Percentiles rank a stretch among this genome's conserved stretches.
Conservation (phyloP, 2,888 invertebrate species). For the Aphodius sticticus region DNA sequence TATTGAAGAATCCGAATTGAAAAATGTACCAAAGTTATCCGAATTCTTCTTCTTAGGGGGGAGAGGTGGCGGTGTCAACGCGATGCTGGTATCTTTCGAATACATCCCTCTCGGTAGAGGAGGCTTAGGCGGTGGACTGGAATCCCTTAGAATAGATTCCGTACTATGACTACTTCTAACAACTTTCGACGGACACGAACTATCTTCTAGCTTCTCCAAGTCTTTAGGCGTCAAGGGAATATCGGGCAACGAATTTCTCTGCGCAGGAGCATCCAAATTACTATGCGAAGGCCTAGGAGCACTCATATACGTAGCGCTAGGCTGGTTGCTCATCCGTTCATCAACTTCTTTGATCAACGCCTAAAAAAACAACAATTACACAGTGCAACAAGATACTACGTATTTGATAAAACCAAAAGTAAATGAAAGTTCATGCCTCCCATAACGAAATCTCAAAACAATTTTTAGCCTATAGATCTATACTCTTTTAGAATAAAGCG, state of each 20-base stretch:
- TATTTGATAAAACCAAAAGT: too few relatives aligned
- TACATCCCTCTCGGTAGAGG: constrained; percentile 77
- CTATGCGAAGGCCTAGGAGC: constrained; percentile 60
- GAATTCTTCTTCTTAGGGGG: constrained; percentile 74
- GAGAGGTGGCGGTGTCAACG: constrained; percentile 78
- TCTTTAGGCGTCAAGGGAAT: constrained; percentile 85
- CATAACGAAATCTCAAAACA: too few relatives aligned
- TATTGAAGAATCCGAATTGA: constrained; percentile 66
- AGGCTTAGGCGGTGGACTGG: constrained; percentile 86
- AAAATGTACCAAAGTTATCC: constrained; percentile 62
- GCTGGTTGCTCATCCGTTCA: constrained; percentile 69
- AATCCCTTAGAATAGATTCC: constrained; percentile 78
- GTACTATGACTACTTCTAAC: constrained; percentile 82
- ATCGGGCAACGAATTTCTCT: constrained; percentile 78
- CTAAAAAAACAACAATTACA: constrained; percentile 25
- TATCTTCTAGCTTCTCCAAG: constrained; percentile 70
- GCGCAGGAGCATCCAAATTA: constrained; percentile 61
- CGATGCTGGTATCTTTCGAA: constrained; percentile 58
- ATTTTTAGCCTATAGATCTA: too few relatives aligned
- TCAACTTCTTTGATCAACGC: constrained; percentile 36
- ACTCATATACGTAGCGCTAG: constrained; percentile 52
- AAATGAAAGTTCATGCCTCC: too few relatives aligned
- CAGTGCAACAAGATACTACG: too few relatives aligned
- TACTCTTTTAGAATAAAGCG: too few relatives aligned
- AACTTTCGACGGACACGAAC: constrained; percentile 55